phyloP scores from a whole-genome alignment of 1,140 invertebrate species.

The Ceratina japonica region DNA sequence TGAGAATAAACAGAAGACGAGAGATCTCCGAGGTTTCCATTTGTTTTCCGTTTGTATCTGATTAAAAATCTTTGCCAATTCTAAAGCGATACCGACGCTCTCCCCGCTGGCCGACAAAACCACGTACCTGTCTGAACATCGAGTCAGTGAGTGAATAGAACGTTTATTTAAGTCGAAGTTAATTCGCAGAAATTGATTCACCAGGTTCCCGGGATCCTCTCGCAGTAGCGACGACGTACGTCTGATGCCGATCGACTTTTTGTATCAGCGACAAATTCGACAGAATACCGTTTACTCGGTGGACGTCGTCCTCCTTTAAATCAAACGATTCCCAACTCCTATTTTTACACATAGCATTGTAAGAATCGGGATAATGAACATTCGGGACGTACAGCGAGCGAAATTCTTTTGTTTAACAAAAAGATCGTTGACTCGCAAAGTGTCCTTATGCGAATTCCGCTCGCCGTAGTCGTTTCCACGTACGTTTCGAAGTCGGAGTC shows the following conservation, averaged over 20 bases:
- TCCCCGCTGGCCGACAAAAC: conserved; percentile 69
- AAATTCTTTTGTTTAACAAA: background rate
- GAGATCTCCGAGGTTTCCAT: conserved; percentile 72
- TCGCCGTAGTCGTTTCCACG: background rate
- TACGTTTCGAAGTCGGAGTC: conserved; percentile 50
- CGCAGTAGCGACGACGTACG: conserved; percentile 63
- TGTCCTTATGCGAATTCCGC: no score
- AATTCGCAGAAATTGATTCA: conserved; percentile 45
- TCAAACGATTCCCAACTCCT: conserved; percentile 28
- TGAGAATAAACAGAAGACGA: conserved; percentile 73
- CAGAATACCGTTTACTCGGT: conserved; percentile 52
- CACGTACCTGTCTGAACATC: conserved; percentile 72
- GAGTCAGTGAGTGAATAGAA: background rate
- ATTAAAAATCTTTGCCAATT: conserved; percentile 69
- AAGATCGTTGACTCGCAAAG: background rate
- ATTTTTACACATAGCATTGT: background rate
- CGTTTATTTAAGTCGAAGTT: background rate
- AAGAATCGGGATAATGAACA: no score
- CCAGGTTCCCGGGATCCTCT: conserved; percentile 71
- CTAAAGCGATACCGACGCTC: conserved; percentile 63
- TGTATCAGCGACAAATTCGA: conserved; percentile 52
- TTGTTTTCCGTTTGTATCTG: conserved; percentile 57
- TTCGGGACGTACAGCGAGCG: no score
- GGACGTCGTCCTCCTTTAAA: conserved; percentile 23
- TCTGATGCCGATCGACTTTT: conserved; percentile 55